Evolutionary conservation across 2,888 invertebrate genomes (phyloP), one percentile per base, ranked within the genome.

Genomic region (Noctua pronuba): DNA sequence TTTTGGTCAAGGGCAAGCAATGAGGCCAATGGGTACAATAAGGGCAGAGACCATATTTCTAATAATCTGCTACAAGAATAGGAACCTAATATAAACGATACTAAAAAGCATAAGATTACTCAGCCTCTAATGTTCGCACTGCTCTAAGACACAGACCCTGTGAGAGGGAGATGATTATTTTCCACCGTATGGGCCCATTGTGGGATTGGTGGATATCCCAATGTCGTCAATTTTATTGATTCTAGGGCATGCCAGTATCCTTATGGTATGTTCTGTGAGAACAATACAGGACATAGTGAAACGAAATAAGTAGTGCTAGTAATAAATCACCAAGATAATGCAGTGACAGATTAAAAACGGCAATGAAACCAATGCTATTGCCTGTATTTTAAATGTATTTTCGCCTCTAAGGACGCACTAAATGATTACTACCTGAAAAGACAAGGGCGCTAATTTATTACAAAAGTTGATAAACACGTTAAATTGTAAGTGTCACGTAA

Each of bases 391-490:
- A 16, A 64, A 55, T 80, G 81, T 86, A 86, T 81, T 83, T 87
- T 68, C n/a, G 77, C 67, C 70, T 49, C 62, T 73, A 77, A 84
- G 58, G 77, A 83, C 83, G 72, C 62, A 75, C 52, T 75, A 74
- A 85, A 85, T 81, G 49, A n/a, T 84, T 28, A 85, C 79, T 77
- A 87, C 87, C 80, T 80, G 84, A 74, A 84, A 79, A 66, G 75
- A 78, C 87, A 87, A 87, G 84, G 77, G 77, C 73, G 87, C 77
- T 82, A 76, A 87, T 84, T 85, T 84, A 82, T 82, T 82, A n/a
- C 52, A 65, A 66, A 70, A 65, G n/a, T 31, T 75, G 85, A 84
- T 84, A 84, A 84, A 8, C 49, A 52, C 62, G 52, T 62, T 62
- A 71, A 81, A 71, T 75, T 58, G 38, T 73, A 13, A 41, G 41